phyloP scores from a whole-genome alignment of 2,113 vertebrate genomes.

The Baryphthengus martii region DNA sequence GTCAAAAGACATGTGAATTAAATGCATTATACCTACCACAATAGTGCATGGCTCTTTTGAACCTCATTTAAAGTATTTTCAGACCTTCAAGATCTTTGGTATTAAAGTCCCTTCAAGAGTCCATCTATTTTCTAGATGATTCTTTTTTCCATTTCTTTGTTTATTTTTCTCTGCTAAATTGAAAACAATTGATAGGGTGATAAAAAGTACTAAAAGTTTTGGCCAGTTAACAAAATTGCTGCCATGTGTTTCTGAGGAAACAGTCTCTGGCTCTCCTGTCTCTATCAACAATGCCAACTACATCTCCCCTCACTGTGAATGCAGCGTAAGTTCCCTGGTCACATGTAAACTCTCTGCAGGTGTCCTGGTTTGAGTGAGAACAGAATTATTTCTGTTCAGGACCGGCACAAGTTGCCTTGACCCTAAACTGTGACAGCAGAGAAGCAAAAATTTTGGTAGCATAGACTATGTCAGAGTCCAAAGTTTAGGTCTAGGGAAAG shows the following conservation, averaged over 20 bases:
- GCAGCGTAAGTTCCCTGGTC: not conserved
- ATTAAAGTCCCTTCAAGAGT: not conserved
- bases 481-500: not conserved
- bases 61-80: not conserved
- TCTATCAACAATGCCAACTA: not conserved
- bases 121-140: not conserved
- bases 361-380: too few species aligned
- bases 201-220: not conserved
- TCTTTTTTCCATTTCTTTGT: not conserved
- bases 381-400: too few species aligned
- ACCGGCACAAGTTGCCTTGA: too few species aligned
- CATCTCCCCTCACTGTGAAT: not conserved
- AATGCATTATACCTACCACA: not conserved
- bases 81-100: not conserved
- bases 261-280: not conserved
- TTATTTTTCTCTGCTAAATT: not conserved
- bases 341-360: not conserved
- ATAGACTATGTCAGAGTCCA: not conserved
- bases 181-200: not conserved
- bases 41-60: not conserved
- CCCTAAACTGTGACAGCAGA: too few species aligned
- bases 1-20: not conserved
- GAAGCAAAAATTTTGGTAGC: not conserved
- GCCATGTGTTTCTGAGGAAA: not conserved
- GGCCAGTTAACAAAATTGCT: not conserved